A percentile compares a stretch with the other conserved stretches of the same genome.
Conservation (phyloP, 2,113 vertebrate species). For the Psilopsiagon aymara region DNA sequence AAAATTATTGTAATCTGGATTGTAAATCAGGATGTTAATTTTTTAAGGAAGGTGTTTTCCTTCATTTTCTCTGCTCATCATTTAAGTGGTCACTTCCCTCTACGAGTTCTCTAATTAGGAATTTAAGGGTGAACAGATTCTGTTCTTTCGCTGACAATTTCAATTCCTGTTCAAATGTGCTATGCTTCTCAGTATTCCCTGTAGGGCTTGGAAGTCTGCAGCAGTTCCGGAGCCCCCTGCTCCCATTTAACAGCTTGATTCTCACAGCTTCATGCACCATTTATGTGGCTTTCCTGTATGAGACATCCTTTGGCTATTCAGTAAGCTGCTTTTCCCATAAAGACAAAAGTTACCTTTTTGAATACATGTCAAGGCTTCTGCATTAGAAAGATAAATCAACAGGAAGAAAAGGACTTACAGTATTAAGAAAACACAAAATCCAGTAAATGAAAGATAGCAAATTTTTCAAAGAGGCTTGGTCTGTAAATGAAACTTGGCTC, state of each 20-base stretch:
- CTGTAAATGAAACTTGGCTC: constrained; percentile 7
- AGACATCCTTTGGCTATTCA: constrained; percentile 62
- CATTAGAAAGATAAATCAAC: constrained; percentile 52
- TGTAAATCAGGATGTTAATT: neutral
- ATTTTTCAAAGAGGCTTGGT: constrained; percentile 5
- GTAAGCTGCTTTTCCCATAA: constrained; percentile 55
- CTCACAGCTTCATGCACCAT: constrained; percentile 50
- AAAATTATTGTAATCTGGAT: neutral
- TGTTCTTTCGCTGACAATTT: constrained; percentile 58
- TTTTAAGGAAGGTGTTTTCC: neutral
- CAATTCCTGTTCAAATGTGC: constrained; percentile 56
- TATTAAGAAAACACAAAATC: constrained; percentile 55
- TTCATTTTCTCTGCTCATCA: constrained; percentile 25
- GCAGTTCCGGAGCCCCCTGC: constrained; percentile 50
- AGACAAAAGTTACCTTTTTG: constrained; percentile 65
- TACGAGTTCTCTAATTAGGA: constrained; percentile 53
- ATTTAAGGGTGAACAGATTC: constrained; percentile 60
- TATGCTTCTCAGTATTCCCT: constrained; percentile 52
- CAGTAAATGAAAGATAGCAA: neutral
- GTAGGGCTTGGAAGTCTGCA: constrained; percentile 28
- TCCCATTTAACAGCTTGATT: constrained; percentile 42
- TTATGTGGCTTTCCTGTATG: constrained; percentile 51
- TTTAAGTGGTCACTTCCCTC: constrained; percentile 8
- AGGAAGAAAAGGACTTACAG: constrained; percentile 37
- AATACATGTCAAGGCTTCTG: constrained; percentile 55